Evolutionary conservation across 2,888 invertebrate genomes (phyloP), one percentile per base, ranked within the genome.

Genomic region (Tetragonisca angustula): DNA sequence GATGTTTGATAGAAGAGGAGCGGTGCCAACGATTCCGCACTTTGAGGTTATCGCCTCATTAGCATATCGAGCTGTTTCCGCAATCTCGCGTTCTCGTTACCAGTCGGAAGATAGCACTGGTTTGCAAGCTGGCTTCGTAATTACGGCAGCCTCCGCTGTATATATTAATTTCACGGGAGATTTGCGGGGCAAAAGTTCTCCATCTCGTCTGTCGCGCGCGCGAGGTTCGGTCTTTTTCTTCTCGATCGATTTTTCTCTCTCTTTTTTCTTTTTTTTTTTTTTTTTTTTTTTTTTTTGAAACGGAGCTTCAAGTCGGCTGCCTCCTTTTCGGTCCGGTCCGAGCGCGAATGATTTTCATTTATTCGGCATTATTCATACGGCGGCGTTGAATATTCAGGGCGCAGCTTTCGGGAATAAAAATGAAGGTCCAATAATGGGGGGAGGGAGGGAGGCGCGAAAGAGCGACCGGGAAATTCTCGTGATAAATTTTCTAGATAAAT

Each of bases 41-140:
- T 79, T 77, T 43, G 82, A 84, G 86, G 84, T 80, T 88, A 87
- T 88, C 88, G 86, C 77, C 84, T 86, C 77, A 88, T 88, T 88
- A 86, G 86, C 88, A 88, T 88, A 88, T 88, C 88, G 86, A 77
- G 73, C 69, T 43, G 54, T 80, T 70, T 68, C 24, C 61, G 62
- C 77, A 85, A 85, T 85, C 85, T 85, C 76, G 59, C 76, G 59
- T 43, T 15, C 27, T 67, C 83, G 79, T 84, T 70, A 68, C 67
- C 36, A 61, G 19, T 43, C 27, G 52, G 69, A 84, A 72, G 78
- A 84, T 74, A 78, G 61, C 9, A 50, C 19, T 4, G 50, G 36
- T 67, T 13, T 65, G 4, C 24, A 13, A 2, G 36, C 24, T 13
- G 13, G 64, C n/a, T 27, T 69, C 21, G 50, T 68, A 83, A 84